These are phyloP conservation scores for Heloderma charlesbogerti DNA, from an alignment of 2,113 vertebrate genomes.

Conservation along the genomic window DNA sequence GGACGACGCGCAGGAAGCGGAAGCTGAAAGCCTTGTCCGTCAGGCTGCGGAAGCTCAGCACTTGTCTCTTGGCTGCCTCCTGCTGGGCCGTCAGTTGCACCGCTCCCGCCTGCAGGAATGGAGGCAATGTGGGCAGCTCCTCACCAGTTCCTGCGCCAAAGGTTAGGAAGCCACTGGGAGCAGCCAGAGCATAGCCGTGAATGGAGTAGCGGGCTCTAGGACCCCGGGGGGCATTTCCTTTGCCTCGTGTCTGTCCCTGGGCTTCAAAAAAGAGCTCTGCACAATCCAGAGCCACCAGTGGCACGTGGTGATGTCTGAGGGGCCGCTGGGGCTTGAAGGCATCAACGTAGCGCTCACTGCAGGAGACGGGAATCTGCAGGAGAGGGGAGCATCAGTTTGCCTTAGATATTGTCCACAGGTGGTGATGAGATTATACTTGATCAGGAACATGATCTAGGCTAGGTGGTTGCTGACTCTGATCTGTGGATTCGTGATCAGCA, in stretches of 20 bases:
- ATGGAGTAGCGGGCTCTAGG: conserved; percentile 34
- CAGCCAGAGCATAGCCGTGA: conserved; percentile 44
- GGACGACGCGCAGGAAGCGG: conserved; percentile 45
- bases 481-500: background rate
- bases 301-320: background rate
- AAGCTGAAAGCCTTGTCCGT: conserved; percentile 52
- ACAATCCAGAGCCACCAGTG: conserved; percentile 52
- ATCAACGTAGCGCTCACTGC: conserved; percentile 46
- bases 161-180: conserved; percentile 48
- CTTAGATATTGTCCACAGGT: background rate
- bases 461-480: background rate
- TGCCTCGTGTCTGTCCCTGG: conserved; percentile 32
- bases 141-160: conserved; percentile 24
- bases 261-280: conserved; percentile 57
- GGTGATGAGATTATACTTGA: no score
- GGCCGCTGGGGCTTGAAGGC: conserved; percentile 44
- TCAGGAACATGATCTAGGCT: background rate
- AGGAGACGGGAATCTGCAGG: conserved; percentile 47
- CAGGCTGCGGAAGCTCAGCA: conserved; percentile 57
- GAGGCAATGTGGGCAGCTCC: conserved; percentile 12
- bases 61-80: conserved; percentile 36
- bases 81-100: conserved; percentile 17
- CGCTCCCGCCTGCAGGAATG: conserved; percentile 23
- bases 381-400: background rate
- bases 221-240: background rate